Evolutionary conservation across 2,797 vertebrate species (phyloP).

Genomic region (Diglossa cyanea): DNA sequence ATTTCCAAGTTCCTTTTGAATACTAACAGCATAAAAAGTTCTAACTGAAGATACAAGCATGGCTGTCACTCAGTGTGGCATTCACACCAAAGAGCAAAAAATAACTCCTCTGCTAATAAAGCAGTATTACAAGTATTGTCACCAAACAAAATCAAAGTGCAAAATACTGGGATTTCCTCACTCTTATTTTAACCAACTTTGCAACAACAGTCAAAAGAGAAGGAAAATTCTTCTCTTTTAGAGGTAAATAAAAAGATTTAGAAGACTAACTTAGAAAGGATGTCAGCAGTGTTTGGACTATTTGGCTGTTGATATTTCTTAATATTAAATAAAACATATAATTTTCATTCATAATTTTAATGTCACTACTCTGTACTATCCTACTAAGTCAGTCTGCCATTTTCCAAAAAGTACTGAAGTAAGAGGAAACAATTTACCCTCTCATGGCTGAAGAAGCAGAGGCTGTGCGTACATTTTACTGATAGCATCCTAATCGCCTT

Average conservation of each 20-base stretch:
- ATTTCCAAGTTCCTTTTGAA: not conserved
- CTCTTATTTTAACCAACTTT: not conserved
- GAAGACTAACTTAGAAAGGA: not conserved
- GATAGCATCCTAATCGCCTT: not conserved
- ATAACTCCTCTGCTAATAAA: not conserved
- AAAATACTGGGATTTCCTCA: not conserved
- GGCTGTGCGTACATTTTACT: too few relatives aligned
- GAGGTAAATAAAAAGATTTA: not conserved
- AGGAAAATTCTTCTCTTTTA: not conserved
- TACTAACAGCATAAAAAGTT: not conserved
- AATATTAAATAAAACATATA: not conserved
- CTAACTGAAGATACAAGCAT: not conserved
- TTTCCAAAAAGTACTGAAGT: not conserved
- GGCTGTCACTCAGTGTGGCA: not conserved
- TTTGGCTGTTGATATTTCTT: not conserved
- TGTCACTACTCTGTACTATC: not conserved
- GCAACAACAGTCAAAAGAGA: not conserved
- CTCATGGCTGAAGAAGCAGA: not conserved
- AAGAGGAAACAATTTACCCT: not conserved
- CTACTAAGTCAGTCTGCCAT: not conserved
- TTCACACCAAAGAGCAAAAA: not conserved
- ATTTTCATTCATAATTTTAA: not conserved
- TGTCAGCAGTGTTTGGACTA: not conserved
- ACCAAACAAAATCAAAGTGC: not conserved
- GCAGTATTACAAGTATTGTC: not conserved